Evolutionary conservation across 1,140 invertebrate genomes (phyloP), one percentile per base, ranked within the genome.

Genomic region (Goniozus legneri): DNA sequence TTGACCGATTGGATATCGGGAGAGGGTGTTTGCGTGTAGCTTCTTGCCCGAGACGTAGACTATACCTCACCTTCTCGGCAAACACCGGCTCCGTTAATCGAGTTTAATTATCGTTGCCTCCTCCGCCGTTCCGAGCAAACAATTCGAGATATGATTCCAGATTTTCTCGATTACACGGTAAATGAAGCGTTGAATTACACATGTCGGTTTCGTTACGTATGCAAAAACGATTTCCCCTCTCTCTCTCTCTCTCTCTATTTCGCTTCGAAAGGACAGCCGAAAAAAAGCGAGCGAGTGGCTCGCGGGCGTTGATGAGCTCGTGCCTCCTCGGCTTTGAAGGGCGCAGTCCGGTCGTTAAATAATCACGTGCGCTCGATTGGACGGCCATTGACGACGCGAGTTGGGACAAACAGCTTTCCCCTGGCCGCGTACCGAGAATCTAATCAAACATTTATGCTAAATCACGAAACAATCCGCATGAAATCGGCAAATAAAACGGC

Each of bases 361-460:
- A 67, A 65, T 67, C 58, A 62, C 58, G 55, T 33, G 41, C 53
- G 50, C 54, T 52, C 56, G 55, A 60, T 65, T 60, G 47, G 48
- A 56, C 42, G 57, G 54, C 50, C 57, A 53, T 57, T 44, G 46
- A 50, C 43, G 61, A 51, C 50, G 45, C 60, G n/a, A n/a, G n/a
- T 49, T 56, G 51, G 34, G 38, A 54, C 52, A 64, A 67, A 65
- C 61, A 60, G 14, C 2, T 40, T 39, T 34, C 32, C 34, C 39
- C 52, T 22, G 24, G 15, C 32, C 46, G 32, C 27, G 53, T 55
- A 60, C 58, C 55, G 38, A 55, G 60, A 74, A 76, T 76, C 74
- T 73, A 76, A 76, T 76, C 74, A 76, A 75, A 76, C 74, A 76
- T 76, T 76, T 76, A 76, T 76, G 74, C 74, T 76, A 76, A 76